Percentiles rank a stretch among this genome's conserved stretches.
phyloP scores from a whole-genome alignment of 2,888 invertebrate genomes.

The Papilio gigon region DNA sequence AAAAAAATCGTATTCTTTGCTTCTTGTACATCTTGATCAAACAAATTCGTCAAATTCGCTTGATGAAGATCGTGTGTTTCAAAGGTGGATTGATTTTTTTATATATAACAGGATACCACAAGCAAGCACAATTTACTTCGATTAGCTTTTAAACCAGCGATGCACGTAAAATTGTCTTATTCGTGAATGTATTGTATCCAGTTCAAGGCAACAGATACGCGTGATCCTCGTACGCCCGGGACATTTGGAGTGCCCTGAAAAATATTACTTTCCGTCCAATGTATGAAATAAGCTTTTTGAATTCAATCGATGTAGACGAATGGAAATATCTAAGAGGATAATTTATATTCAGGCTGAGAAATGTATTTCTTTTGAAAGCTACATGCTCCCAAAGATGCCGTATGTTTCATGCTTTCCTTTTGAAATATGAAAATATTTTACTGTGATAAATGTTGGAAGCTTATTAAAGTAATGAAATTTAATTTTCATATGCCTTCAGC shows the following conservation, averaged over 20 bases:
- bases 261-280: constrained; percentile 43
- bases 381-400: constrained; percentile 14
- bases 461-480: constrained; percentile 8
- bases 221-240: constrained; percentile 14
- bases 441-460: not conserved
- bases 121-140: no score
- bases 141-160: no score
- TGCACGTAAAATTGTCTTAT: no score
- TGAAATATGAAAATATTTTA: constrained; percentile 17
- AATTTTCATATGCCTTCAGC: not conserved
- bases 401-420: constrained; percentile 28
- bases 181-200: not conserved
- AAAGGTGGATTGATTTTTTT: no score
- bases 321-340: constrained; percentile 48
- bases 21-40: no score
- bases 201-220: not conserved
- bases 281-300: constrained; percentile 44
- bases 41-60: no score
- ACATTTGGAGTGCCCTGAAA: constrained; percentile 34
- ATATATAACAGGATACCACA: no score
- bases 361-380: constrained; percentile 33
- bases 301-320: constrained; percentile 49
- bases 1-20: no score
- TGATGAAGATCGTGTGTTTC: no score
- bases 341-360: constrained; percentile 51